Conservation (phyloP, 2,797 vertebrate genomes). For the Aldrovandia affinis region DNA sequence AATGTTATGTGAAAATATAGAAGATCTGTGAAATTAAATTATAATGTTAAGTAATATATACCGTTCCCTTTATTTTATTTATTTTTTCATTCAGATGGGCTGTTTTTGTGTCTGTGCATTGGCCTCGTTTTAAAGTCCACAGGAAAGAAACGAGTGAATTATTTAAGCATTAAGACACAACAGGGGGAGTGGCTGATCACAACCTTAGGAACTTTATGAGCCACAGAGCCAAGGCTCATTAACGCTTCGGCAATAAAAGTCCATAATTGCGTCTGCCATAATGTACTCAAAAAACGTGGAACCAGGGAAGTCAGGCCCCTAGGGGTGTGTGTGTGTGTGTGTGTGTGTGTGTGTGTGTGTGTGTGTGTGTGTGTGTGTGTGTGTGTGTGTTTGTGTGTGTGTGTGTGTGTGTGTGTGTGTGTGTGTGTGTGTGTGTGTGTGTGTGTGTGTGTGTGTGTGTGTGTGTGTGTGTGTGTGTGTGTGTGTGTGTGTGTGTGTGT, state of each 20-base stretch:
- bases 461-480: too few species aligned
- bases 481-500: too few species aligned
- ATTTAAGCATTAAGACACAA: slow-evolving; percentile 33
- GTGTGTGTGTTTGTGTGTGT: too few species aligned
- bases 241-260: slow-evolving; percentile 39
- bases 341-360: too few species aligned
- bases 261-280: slow-evolving; percentile 7
- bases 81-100: background rate
- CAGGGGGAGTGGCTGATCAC: slow-evolving; percentile 30
- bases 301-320: background rate
- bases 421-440: too few species aligned
- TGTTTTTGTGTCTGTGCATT: slow-evolving; percentile 7
- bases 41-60: background rate
- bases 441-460: too few species aligned
- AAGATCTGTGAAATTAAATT: background rate
- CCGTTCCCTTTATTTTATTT: background rate
- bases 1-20: background rate
- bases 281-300: slow-evolving; percentile 11
- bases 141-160: slow-evolving; percentile 41
- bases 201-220: slow-evolving; percentile 33
- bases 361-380: too few species aligned
- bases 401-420: too few species aligned
- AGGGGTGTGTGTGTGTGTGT: too few species aligned
- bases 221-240: slow-evolving; percentile 40
- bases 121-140: background rate